phyloP scores from a whole-genome alignment of 2,113 vertebrate species.

The Cisticola juncidis region DNA sequence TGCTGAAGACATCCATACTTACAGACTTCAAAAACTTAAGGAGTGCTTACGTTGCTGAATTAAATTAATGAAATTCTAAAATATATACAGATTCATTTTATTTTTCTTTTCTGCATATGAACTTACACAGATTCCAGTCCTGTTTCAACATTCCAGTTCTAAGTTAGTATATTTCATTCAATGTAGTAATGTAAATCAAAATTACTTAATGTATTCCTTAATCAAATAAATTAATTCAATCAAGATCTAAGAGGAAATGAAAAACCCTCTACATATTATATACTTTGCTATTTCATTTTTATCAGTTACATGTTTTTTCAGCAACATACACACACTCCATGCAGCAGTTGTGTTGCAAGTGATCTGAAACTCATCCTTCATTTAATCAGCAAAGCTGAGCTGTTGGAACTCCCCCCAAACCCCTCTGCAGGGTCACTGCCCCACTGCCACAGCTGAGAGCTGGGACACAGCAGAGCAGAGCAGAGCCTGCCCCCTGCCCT shows the following conservation, averaged over 20 bases:
- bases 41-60: background rate
- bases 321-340: background rate
- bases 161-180: background rate
- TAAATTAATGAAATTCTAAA: background rate
- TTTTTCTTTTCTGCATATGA: background rate
- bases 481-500: background rate
- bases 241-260: background rate
- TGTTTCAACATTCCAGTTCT: background rate
- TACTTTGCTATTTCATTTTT: background rate
- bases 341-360: background rate
- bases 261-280: accelerated
- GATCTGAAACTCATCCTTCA: background rate
- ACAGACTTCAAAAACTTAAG: background rate
- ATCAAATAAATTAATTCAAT: background rate
- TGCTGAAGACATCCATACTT: background rate
- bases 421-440: background rate
- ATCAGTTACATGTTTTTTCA: background rate
- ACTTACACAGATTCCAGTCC: background rate
- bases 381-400: background rate
- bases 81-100: background rate
- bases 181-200: background rate
- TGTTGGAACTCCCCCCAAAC: background rate
- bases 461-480: background rate
- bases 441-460: background rate
- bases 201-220: background rate